Percentiles rank a stretch among this genome's conserved stretches.
These are phyloP conservation scores for Dasyprocta punctata DNA, from an alignment of 2,113 vertebrate genomes.

Conservation along the genomic window DNA sequence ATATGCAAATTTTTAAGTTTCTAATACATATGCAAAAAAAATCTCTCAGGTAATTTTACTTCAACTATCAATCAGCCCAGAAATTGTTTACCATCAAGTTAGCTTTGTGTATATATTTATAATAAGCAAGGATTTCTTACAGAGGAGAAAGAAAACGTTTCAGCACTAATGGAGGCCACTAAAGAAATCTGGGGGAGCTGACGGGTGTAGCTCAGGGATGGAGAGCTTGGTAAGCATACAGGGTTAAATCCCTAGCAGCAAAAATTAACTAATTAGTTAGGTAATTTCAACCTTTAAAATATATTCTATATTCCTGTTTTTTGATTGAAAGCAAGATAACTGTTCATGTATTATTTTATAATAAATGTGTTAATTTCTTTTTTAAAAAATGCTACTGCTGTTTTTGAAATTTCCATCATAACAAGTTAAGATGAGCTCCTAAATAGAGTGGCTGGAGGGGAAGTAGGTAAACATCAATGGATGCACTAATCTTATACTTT, in stretches of 20 bases:
- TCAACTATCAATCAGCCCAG: conserved; percentile 65
- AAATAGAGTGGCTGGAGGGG: neutral
- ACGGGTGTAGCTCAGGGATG: too few relatives aligned
- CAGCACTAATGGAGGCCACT: neutral
- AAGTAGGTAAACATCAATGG: neutral
- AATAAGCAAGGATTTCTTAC: neutral
- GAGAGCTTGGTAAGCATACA: too few relatives aligned
- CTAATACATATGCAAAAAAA: conserved; percentile 64
- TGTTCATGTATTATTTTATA: neutral
- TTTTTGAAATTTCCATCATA: neutral
- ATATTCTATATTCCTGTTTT: neutral
- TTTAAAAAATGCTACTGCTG: neutral
- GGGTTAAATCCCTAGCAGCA: neutral
- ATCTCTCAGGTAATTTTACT: conserved; percentile 47
- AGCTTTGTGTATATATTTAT: conserved; percentile 46
- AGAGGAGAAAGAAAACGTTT: neutral
- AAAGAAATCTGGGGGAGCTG: neutral
- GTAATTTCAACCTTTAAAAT: neutral
- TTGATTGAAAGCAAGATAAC: neutral
- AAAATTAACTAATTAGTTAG: neutral
- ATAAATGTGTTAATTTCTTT: conserved; percentile 21
- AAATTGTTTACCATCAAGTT: conserved; percentile 57
- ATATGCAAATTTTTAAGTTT: conserved; percentile 33
- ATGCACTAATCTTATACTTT: neutral
- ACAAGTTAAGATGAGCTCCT: neutral